Percentiles rank a stretch among this genome's conserved stretches.
These are phyloP conservation scores for Pentalonia nigronervosa DNA, from an alignment of 1,140 invertebrate species.

Conservation along the genomic window DNA sequence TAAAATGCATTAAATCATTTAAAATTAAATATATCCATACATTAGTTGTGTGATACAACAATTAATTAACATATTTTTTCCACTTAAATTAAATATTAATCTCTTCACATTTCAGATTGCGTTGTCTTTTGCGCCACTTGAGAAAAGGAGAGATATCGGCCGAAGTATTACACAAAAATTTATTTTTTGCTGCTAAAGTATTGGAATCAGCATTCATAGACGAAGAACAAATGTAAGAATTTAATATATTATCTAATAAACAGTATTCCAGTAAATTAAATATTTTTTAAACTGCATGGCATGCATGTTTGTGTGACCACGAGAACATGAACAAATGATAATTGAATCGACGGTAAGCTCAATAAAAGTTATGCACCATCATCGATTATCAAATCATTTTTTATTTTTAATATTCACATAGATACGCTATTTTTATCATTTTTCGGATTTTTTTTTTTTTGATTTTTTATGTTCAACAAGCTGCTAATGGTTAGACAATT, in stretches of 20 bases:
- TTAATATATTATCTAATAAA: slow-evolving; percentile 72
- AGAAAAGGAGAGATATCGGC: slow-evolving; percentile 82
- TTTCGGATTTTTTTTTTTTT: not conserved
- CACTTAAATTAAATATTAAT: not conserved
- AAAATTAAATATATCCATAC: not conserved
- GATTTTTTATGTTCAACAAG: not conserved
- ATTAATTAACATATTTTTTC: not conserved
- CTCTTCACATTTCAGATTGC: slow-evolving; percentile 72
- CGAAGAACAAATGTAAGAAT: slow-evolving; percentile 65
- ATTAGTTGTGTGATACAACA: not conserved
- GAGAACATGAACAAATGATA: not conserved
- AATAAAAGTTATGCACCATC: slow-evolving; percentile 26
- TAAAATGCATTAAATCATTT: not conserved
- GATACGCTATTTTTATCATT: not conserved
- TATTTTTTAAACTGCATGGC: not conserved
- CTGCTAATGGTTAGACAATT: not conserved
- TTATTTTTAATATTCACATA: not conserved
- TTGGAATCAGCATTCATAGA: slow-evolving; percentile 88
- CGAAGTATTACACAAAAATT: slow-evolving; percentile 83
- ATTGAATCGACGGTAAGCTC: not conserved
- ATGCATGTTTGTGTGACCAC: not conserved
- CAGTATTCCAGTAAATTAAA: not conserved
- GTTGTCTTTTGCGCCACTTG: slow-evolving; percentile 81
- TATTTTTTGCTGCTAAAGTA: slow-evolving; percentile 85
- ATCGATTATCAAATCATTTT: not conserved